phyloP scores from a whole-genome alignment of 2,113 vertebrate species.

The Macheiramphus alcinus region DNA sequence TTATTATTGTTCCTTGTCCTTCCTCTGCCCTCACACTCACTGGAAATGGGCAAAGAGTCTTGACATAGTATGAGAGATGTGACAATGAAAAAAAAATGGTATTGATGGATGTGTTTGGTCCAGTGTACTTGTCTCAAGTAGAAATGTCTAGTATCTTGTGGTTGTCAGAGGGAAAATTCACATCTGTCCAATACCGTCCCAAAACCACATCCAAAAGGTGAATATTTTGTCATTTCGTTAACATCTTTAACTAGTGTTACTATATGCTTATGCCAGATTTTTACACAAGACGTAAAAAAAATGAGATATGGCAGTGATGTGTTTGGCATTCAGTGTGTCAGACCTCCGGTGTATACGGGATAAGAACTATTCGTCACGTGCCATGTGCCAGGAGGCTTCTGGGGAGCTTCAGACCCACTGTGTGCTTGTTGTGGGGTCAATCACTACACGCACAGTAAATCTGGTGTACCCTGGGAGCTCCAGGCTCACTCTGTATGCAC shows the following conservation, averaged over 20 bases:
- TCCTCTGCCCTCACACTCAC: background rate
- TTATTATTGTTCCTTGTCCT: background rate
- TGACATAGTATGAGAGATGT: background rate
- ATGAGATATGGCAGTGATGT: fast-evolving
- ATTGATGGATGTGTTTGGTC: background rate
- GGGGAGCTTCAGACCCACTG: background rate
- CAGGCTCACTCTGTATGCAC: background rate
- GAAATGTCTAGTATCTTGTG: background rate
- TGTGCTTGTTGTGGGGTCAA: background rate
- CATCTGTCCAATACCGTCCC: background rate
- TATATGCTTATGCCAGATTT: background rate
- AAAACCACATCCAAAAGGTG: background rate
- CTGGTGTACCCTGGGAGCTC: background rate
- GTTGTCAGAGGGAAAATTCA: background rate
- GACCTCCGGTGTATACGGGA: fast-evolving
- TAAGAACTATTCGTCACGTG: background rate
- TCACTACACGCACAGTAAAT: background rate
- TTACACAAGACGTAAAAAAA: background rate
- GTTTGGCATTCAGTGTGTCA: background rate
- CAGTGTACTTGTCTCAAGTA: background rate
- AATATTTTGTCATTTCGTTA: background rate
- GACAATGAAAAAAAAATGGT: background rate
- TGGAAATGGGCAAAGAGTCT: background rate
- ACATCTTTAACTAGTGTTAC: background rate
- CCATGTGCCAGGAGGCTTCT: background rate